Percentiles rank a stretch among this genome's conserved stretches.
Conservation (phyloP, 2,113 vertebrate genomes). For the Neoarius graeffei region DNA sequence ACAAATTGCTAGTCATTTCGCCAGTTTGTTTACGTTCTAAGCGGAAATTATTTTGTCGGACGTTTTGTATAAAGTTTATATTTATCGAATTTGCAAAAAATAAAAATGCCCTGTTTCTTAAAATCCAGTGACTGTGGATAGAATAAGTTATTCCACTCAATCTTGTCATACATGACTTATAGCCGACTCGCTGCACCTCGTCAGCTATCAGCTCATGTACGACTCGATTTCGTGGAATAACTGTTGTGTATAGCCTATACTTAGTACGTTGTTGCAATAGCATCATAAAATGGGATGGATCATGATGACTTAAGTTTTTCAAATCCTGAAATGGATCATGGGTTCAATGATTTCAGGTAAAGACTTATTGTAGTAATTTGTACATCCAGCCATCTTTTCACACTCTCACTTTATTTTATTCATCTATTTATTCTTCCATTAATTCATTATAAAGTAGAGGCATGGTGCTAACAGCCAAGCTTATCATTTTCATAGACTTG, state of each 20-base stretch:
- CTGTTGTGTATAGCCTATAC: not conserved
- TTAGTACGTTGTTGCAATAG: not conserved
- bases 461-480: not conserved
- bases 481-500: not conserved
- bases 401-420: not conserved
- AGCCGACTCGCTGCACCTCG: no score
- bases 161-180: no score
- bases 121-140: no score
- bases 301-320: not conserved
- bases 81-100: no score
- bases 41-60: no score
- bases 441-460: not conserved
- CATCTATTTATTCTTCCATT: not conserved
- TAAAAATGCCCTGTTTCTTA: no score
- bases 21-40: no score
- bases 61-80: no score
- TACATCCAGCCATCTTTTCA: not conserved
- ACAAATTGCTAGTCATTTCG: no score
- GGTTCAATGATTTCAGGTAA: not conserved
- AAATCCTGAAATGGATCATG: constrained; percentile 6
- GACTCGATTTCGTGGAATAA: no score
- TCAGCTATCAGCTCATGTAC: no score
- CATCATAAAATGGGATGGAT: not conserved
- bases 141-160: no score
- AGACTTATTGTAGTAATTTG: not conserved